phyloP scores from a whole-genome alignment of 2,113 vertebrate species.

The Sphyrna mokarran region DNA sequence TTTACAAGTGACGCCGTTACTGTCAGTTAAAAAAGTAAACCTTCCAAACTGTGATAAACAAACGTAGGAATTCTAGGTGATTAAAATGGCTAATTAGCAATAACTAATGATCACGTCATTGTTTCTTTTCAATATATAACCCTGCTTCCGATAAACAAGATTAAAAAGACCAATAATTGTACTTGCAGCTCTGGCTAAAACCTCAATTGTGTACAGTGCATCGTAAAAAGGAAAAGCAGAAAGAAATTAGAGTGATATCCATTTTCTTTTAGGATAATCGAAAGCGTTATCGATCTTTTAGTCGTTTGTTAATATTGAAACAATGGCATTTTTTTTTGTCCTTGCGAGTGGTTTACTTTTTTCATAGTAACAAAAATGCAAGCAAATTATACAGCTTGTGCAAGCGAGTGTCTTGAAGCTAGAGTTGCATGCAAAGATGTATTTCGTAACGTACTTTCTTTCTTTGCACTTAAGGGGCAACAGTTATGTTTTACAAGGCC shows the following conservation, averaged over 20 bases:
- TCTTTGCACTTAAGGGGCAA: not conserved
- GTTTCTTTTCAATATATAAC: constrained; percentile 72
- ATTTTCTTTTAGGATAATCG: constrained; percentile 66
- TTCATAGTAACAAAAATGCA: constrained; percentile 77
- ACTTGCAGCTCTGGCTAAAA: constrained; percentile 78
- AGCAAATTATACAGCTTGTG: constrained; percentile 53
- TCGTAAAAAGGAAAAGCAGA: constrained; percentile 59
- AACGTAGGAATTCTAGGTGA: constrained; percentile 76
- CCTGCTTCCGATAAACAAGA: constrained; percentile 80
- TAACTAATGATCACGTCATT: constrained; percentile 83
- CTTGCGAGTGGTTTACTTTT: constrained; percentile 98
- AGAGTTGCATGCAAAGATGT: constrained; percentile 65
- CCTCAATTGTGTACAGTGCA: constrained; percentile 74
- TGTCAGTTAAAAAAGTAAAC: constrained; percentile 99
- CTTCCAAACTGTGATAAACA: constrained; percentile 78
- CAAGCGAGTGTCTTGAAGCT: constrained; percentile 54
- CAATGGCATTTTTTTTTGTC: constrained; percentile 71
- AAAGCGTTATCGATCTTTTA: constrained; percentile 62
- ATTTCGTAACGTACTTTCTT: not conserved
- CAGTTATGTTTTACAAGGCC: not conserved
- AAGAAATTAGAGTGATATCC: constrained; percentile 39
- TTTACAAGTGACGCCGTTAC: constrained; percentile 81
- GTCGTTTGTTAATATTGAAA: constrained; percentile 55
- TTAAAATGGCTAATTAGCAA: constrained; percentile 80
- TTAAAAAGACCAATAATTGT: constrained; percentile 87